Evolutionary conservation across 2,797 vertebrate species (phyloP).

Genomic region (Sebastiscus albofasciatus): DNA sequence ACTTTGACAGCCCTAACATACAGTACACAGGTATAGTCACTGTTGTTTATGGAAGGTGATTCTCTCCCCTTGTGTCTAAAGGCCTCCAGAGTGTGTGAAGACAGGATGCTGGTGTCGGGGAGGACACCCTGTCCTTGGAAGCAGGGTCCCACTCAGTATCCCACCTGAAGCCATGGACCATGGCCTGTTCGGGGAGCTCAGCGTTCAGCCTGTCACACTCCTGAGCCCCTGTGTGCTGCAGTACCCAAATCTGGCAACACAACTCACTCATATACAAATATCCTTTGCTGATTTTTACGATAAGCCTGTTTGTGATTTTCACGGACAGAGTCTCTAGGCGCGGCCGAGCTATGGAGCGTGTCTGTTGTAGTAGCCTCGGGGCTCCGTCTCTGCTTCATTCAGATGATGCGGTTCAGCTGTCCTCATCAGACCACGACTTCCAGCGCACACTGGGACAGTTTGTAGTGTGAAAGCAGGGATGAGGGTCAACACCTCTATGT

Average conservation of each 20-base stretch:
- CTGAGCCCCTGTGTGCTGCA: conserved; percentile 80
- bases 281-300: conserved; percentile 71
- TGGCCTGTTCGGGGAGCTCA: conserved; percentile 80
- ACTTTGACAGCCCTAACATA: no score
- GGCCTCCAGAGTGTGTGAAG: conserved; percentile 58
- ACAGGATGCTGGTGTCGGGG: conserved; percentile 65
- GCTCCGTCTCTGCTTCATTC: not conserved
- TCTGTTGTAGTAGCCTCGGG: not conserved
- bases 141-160: conserved; percentile 70
- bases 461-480: not conserved
- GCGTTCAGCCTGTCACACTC: conserved; percentile 67
- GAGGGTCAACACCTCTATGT: not conserved
- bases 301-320: not conserved
- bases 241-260: conserved; percentile 79
- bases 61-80: conserved; percentile 40
- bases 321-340: not conserved
- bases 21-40: not conserved
- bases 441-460: not conserved
- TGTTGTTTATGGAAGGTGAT: not conserved
- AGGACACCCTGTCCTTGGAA: conserved; percentile 76
- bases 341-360: not conserved
- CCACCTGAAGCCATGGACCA: conserved; percentile 74
- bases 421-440: not conserved
- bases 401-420: not conserved
- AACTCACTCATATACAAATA: conserved; percentile 79